phyloP scores from a whole-genome alignment of 2,888 invertebrate genomes.

The Bombylius major region DNA sequence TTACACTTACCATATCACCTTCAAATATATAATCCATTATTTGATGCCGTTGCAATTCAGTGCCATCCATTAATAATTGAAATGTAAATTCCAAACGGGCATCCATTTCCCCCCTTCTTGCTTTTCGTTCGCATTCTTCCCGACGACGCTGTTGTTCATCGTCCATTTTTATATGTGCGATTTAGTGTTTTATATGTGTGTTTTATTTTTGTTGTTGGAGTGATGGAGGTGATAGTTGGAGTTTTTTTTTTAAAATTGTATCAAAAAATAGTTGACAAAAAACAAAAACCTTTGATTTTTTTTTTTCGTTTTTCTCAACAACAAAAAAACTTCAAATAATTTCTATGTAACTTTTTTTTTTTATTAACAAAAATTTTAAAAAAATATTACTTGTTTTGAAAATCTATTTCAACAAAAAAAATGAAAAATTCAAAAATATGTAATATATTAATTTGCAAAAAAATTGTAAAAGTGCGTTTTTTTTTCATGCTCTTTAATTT shows the following conservation, averaged over 20 bases:
- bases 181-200: not conserved
- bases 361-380: no score
- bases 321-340: no score
- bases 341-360: no score
- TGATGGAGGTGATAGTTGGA: not conserved
- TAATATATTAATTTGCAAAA: no score
- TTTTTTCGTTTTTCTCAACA: no score
- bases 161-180: slow-evolving; percentile 20
- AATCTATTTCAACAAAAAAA: no score
- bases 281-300: no score
- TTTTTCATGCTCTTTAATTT: no score
- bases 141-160: slow-evolving; percentile 51
- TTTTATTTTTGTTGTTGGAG: slow-evolving; percentile 9
- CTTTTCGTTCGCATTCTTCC: slow-evolving; percentile 87
- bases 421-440: no score
- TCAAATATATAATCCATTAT: slow-evolving; percentile 87
- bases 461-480: no score
- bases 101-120: slow-evolving; percentile 83
- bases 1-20: slow-evolving; percentile 61
- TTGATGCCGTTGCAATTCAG: slow-evolving; percentile 65
- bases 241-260: not conserved
- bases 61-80: slow-evolving; percentile 74
- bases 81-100: slow-evolving; percentile 82
- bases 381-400: no score
- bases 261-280: no score